Base-by-base conservation (phyloP, 2,113 vertebrate genomes). In the Montifringilla adamsi region DNA sequence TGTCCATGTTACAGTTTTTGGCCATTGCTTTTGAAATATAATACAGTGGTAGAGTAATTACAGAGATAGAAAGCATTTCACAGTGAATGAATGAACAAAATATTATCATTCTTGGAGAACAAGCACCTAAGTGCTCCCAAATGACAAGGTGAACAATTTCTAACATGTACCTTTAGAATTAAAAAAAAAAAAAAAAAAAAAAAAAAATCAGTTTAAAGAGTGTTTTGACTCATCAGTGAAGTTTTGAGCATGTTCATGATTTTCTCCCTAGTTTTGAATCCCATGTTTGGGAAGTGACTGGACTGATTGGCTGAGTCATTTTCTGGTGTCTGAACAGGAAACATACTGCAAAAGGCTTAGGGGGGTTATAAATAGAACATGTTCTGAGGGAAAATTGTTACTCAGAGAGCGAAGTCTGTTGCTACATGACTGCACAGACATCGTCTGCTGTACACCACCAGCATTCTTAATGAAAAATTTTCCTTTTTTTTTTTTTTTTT, bases 281-380 rank as follows among this genome's bases (percentile, higher is more conserved):
- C 68, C 85, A 64, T 73, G 59, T 86, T 97, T 89, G 73, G 89
- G 86, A 97, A 95, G 80, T 69, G 93, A 83, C 74, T 68, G 47
- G 9, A 10, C 92, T 94, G 95, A 95, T 91, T 43, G 94, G 78
- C 73, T 96, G 94, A 97, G 95, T 96, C 87, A 94, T 90, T 97
- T 96, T 97, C 69, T 97, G 96, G 90, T 97, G 96, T 96, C 97
- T 97, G 97, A 97, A 96, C 96, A 97, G 98, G 97, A 98, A 98
- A 97, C 94, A 96, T 92, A 93, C 93, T 97, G 96, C 80, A 97
- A 97, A 98, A 92, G 91, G 59, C 90, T 98, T 97, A 92, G 91
- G 87, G 86, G 66, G 31, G 33, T 49, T 98, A 98, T 97, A 98
- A 98, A 98, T 97, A 98, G 95, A 87, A 91, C 87, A 68, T 59